These are phyloP conservation scores for Troides helena DNA, from an alignment of 2,888 invertebrate genomes.

Conservation along the genomic window DNA sequence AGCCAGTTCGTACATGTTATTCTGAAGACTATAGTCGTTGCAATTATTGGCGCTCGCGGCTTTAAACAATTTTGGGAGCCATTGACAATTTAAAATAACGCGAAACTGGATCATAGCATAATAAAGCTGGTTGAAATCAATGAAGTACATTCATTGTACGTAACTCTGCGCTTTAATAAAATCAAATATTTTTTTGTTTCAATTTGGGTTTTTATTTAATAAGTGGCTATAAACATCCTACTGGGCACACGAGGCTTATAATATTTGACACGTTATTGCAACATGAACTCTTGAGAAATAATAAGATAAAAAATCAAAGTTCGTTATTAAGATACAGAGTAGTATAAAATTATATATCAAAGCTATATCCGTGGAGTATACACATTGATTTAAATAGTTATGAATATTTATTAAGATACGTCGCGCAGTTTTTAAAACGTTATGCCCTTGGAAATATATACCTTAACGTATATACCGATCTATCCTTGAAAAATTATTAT, in stretches of 20 bases:
- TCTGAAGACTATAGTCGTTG: conserved; percentile 10
- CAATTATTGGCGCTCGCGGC: conserved; percentile 12
- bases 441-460: too few species aligned
- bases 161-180: conserved; percentile 9
- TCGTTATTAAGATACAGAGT: neutral
- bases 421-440: too few species aligned
- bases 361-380: too few species aligned
- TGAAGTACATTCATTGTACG: conserved; percentile 10
- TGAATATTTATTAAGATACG: too few species aligned
- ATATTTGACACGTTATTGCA: conserved; percentile 19
- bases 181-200: conserved; percentile 2
- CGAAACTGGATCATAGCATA: conserved; percentile 17
- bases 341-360: too few species aligned
- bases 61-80: conserved; percentile 10
- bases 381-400: too few species aligned
- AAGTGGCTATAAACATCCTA: conserved; percentile 19
- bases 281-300: neutral
- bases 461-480: too few species aligned
- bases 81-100: conserved; percentile 11
- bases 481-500: too few species aligned
- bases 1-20: conserved; percentile 22
- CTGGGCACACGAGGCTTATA: conserved; percentile 9
- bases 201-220: conserved; percentile 6
- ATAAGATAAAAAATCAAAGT: neutral
- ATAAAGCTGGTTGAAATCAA: conserved; percentile 7